These are phyloP conservation scores for Picathartes gymnocephalus DNA, from an alignment of 2,113 vertebrate genomes.

Conservation along the genomic window DNA sequence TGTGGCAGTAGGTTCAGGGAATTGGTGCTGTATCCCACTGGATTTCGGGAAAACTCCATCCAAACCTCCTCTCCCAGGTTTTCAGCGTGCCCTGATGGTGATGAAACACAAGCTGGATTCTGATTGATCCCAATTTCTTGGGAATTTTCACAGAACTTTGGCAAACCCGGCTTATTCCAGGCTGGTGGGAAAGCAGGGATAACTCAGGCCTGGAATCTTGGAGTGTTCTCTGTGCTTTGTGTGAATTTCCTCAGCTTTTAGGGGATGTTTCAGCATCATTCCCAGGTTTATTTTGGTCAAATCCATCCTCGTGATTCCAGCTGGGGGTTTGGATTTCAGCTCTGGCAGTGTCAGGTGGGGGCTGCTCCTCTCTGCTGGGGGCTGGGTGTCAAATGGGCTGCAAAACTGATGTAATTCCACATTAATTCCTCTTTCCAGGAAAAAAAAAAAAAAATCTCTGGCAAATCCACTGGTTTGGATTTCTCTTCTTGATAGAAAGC, in stretches of 20 bases:
- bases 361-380: background rate
- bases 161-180: background rate
- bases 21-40: rapidly evolving
- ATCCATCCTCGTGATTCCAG: background rate
- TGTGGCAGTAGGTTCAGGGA: background rate
- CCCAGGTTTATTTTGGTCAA: background rate
- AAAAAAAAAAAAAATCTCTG: background rate
- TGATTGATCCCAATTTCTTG: background rate
- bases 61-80: background rate
- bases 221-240: background rate
- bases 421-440: background rate
- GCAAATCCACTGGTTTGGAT: background rate
- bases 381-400: background rate
- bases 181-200: background rate
- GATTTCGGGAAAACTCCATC: background rate
- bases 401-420: background rate
- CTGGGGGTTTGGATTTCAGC: background rate
- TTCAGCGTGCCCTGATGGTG: rapidly evolving
- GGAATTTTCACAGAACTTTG: background rate
- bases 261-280: background rate
- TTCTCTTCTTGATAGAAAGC: background rate
- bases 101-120: background rate
- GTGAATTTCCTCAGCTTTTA: background rate
- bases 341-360: background rate
- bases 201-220: background rate